Evolutionary conservation across 2,113 vertebrate genomes (phyloP).

Genomic region (Cyphomyrus discorhynchus): DNA sequence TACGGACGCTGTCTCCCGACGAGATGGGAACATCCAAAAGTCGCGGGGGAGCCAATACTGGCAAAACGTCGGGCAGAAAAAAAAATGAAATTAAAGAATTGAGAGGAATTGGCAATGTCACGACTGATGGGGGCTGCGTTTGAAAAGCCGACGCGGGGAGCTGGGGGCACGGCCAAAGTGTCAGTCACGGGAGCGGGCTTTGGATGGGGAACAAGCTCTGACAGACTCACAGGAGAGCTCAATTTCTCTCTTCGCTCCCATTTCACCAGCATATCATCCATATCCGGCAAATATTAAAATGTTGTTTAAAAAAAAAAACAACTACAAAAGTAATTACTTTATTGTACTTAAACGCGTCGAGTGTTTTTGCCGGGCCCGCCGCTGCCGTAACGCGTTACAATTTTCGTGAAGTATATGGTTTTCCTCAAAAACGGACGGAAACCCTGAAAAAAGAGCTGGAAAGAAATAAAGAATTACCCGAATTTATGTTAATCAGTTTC

Average conservation of each 20-base stretch:
- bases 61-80: conserved; percentile 51
- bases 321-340: neutral
- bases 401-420: neutral
- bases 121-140: conserved; percentile 52
- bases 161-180: conserved; percentile 61
- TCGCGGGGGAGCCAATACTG: conserved; percentile 59
- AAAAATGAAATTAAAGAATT: conserved; percentile 70
- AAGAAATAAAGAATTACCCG: neutral
- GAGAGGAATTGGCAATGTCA: conserved; percentile 62
- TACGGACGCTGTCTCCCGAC: conserved; percentile 56
- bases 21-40: conserved; percentile 62
- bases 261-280: neutral
- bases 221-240: conserved; percentile 39
- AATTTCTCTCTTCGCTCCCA: neutral
- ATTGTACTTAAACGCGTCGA: neutral
- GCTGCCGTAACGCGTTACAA: neutral
- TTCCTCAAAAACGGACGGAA: conserved; percentile 27
- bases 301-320: neutral
- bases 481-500: conserved; percentile 15
- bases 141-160: conserved; percentile 59
- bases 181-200: conserved; percentile 69
- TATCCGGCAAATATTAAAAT: neutral
- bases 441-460: conserved; percentile 36
- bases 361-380: neutral
- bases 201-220: conserved; percentile 57